Evolutionary conservation across 2,888 invertebrate genomes (phyloP).

Genomic region (Andricus quercusramuli): DNA sequence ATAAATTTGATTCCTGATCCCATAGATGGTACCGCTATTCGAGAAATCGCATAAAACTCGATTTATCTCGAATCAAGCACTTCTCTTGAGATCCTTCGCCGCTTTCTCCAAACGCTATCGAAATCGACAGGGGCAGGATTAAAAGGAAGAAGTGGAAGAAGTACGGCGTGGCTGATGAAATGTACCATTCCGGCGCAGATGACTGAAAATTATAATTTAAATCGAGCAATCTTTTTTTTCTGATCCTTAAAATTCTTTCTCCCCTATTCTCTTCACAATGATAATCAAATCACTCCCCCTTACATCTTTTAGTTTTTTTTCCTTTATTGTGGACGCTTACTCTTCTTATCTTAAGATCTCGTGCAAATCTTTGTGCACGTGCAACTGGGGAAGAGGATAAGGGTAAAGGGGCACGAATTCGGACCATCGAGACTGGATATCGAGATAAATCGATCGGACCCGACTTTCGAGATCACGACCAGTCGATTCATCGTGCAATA

Average conservation of each 20-base stretch:
- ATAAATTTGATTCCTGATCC: constrained; percentile 39
- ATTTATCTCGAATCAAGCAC: constrained; percentile 40
- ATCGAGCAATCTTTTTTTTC: neutral
- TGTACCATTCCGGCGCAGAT: neutral
- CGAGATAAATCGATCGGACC: neutral
- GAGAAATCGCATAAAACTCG: constrained; percentile 37
- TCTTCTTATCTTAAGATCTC: neutral
- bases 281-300: neutral
- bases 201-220: neutral
- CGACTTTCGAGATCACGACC: constrained; percentile 7
- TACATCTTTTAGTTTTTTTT: neutral
- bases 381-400: neutral
- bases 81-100: constrained; percentile 14
- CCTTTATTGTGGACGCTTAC: neutral
- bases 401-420: neutral
- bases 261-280: neutral
- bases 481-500: neutral
- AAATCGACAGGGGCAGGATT: constrained; percentile 26
- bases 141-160: constrained; percentile 6
- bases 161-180: neutral
- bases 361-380: neutral
- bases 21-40: constrained; percentile 40
- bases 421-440: constrained; percentile 7
- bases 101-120: constrained; percentile 35
- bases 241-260: neutral